phyloP scores from a whole-genome alignment of 2,113 vertebrate genomes.

The Thalassarche chlororhynchos region DNA sequence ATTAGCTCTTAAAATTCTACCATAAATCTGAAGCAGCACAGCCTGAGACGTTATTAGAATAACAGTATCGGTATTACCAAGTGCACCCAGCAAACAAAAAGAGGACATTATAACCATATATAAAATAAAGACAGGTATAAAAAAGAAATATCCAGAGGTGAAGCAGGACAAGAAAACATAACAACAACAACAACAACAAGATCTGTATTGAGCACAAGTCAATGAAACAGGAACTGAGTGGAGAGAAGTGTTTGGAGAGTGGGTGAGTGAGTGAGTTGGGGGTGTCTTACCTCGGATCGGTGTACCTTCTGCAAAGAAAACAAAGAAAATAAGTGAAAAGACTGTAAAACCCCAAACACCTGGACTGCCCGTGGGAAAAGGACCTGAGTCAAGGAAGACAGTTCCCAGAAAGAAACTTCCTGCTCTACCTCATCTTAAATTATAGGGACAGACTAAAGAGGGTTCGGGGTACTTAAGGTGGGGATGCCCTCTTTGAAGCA shows the following conservation, averaged over 20 bases:
- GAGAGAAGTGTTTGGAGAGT: conserved; percentile 51
- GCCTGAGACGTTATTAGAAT: not conserved
- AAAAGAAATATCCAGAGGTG: conserved; percentile 32
- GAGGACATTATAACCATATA: conserved; percentile 23
- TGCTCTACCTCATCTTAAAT: not conserved
- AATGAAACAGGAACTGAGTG: conserved; percentile 55
- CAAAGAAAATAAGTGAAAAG: conserved; percentile 74
- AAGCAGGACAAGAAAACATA: conserved; percentile 38
- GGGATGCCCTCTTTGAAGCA: not conserved
- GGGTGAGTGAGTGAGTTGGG: conserved; percentile 21
- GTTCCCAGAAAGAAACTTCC: conserved; percentile 24
- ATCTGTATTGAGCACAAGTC: conserved; percentile 27
- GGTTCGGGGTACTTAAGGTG: not conserved
- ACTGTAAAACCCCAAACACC: conserved; percentile 64
- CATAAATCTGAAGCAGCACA: conserved; percentile 39
- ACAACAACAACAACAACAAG: not conserved
- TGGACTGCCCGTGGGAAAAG: conserved; percentile 57
- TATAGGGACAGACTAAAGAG: not conserved
- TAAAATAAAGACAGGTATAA: conserved; percentile 53
- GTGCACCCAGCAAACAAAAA: conserved; percentile 60
- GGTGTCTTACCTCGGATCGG: conserved; percentile 97
- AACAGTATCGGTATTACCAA: not conserved
- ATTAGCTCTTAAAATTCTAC: conserved; percentile 41
- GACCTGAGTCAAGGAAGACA: conserved; percentile 60
- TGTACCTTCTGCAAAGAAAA: conserved; percentile 94